Evolutionary conservation across 2,888 invertebrate species (phyloP), one percentile per base, ranked within the genome.

Genomic region (Craniophora ligustri): DNA sequence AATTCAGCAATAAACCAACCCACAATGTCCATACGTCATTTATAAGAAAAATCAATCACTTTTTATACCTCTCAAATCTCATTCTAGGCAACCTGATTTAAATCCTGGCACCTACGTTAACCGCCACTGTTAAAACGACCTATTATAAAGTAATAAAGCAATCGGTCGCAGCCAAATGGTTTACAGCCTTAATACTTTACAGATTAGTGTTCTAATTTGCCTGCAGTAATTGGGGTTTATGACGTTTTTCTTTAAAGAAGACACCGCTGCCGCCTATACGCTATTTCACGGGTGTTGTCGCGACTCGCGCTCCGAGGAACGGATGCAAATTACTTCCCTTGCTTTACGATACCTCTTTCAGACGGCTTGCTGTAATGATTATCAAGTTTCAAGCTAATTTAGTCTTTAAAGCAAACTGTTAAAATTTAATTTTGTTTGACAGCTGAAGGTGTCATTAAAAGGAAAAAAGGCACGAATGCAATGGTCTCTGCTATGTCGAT

Each of bases 151-250:
- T 74, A 71, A 85, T 91, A 89, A 89, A 90, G 83, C 80, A 84
- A 85, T 87, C 81, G 75, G 62, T 79, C 67, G 73, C 71, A 75
- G 81, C 80, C 81, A 69, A 67, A 74, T 86, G 73, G 86, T 91
- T 89, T 90, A 91, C 86, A 75, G 81, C 86, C 84, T 87, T 91
- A 87, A 85, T 88, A 78, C 70, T 19, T 53, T 88, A 90, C 87
- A 90, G 91, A 88, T 90, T 88, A 89, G 85, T 82, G 89, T 86
- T 86, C 88, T 90, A 89, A 91, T 91, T 89, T 91, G 87, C 87
- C 82, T 82, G 84, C 63, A 81, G 86, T 86, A 82, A 86, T 88
- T 83, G 73, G 78, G 56, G 72, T 89, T 90, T 92, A 91, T 83
- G 81, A 84, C 82, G 75, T 82, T 85, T 65, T 83, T 81, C 82